These are phyloP conservation scores for Syrphus vitripennis DNA, from an alignment of 2,888 invertebrate species.

Conservation along the genomic window DNA sequence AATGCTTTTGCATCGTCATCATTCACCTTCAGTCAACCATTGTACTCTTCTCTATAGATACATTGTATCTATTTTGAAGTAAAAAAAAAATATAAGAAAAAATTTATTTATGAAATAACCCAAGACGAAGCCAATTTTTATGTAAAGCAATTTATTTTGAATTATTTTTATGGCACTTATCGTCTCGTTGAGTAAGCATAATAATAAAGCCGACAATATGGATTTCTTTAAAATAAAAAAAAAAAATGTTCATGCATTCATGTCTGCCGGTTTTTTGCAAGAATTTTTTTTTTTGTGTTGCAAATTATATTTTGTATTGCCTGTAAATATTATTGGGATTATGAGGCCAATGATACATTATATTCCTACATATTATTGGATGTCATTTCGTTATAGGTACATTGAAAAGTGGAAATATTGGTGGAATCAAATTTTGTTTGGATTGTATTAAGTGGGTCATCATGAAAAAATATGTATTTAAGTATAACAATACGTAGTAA, in stretches of 20 bases:
- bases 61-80: constrained; percentile 45
- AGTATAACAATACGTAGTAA: not conserved
- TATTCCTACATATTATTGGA: not conserved
- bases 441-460: not conserved
- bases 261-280: not conserved
- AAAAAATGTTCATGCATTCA: not conserved
- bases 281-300: not conserved
- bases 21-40: constrained; percentile 65
- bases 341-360: not conserved
- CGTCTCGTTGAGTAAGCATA: constrained; percentile 76
- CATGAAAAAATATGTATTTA: not conserved
- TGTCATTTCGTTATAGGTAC: not conserved
- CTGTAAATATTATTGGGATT: constrained; percentile 47
- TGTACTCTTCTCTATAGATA: constrained; percentile 2
- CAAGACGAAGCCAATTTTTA: constrained; percentile 76
- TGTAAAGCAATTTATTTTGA: constrained; percentile 81
- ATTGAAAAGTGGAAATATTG: not conserved
- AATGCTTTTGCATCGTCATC: constrained; percentile 66
- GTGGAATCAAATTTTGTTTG: not conserved
- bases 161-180: constrained; percentile 81
- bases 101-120: constrained; percentile 28
- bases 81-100: not conserved
- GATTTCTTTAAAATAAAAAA: constrained; percentile 1
- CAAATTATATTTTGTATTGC: not conserved
- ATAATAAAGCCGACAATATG: constrained; percentile 59